Evolutionary conservation across 2,888 invertebrate species (phyloP), one percentile per base, ranked within the genome.

Genomic region (Agrochola circellaris): DNA sequence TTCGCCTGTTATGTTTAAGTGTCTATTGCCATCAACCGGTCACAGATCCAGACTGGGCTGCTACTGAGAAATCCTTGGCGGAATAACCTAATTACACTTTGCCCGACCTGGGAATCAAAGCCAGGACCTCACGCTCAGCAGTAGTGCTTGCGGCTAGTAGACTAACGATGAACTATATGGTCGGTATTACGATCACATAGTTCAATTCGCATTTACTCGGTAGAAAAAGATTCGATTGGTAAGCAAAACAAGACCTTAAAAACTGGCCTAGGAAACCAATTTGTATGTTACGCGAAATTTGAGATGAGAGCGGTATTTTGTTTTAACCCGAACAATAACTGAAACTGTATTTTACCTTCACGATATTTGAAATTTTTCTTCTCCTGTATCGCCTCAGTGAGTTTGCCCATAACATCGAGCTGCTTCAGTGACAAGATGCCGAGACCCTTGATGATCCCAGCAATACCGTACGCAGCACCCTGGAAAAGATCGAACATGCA

Each of bases 401-500:
- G 96, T 83, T 98, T 98, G 5, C 98, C 98, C 99, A 99, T 99
- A 62, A 99, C 99, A 89, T 99, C 99, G 66, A 99, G 97, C 90
- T 99, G 99, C 92, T 99, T 99, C 74, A 99, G 96, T 0, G 99
- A 98, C 56, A 99, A 96, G 86, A 99, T 99, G 38, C 99, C 99
- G 93, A 99, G 98, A 1, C 99, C 99, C 94, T 99, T 99, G 74
- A 99, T 99, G 75, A 98, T 97, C 2, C 99, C 99, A 0, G 99
- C 99, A 76, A 99, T 97, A 20, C 99, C 99, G 93, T 99, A 99
- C 0, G 99, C 99, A 0, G 99, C 99, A 20, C 99, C 99, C 95
- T 99, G 72, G 1, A 82, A 65, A 17, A 58, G 20, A 61, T 54
- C 4, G 11, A 15, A 77, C 2, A 38, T 30, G 34, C 4, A 20